Base-by-base conservation (phyloP, 2,797 vertebrate genomes). In the Halcyon badia region DNA sequence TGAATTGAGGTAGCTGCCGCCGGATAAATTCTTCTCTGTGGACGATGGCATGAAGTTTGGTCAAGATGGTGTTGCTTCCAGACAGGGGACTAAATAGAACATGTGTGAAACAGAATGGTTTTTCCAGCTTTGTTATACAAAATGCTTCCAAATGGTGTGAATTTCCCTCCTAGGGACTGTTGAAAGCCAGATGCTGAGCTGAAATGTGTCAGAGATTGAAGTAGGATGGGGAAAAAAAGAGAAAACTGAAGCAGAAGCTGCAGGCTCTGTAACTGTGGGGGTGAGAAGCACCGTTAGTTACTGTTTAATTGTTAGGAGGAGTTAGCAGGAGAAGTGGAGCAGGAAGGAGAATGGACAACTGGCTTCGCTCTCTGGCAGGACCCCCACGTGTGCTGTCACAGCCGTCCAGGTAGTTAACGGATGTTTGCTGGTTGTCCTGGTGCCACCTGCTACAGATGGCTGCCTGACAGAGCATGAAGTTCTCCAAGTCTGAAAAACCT, bases 171-270 rank as follows among this genome's bases (percentile, higher is more conserved):
- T 30, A 84, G 97, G 88, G 95, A 30, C 70, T 91, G 70, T 65
- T 64, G 68, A 64, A 95, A 97, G 85, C 57, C 94, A 96, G 92
- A 64, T 89, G 94, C 87, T 96, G 48, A 96, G 81, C 89, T 95
- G 95, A 94, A 96, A 93, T 7, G 9, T 81, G 88, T 85, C 76
- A 20, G 21, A 68, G 70, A 83, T 92, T 64, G 61, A 76, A 78
- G 56, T 46, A 62, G 64, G 57, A 28, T 31, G 4, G 33, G 22
- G 10, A 6, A 17, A 10, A 12, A 13, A 14, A 5, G 26, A 71
- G 24, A 22, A 46, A 30, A 48, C 39, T 60, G 52, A 24, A 58
- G 6, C 46, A 75, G 51, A 30, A 79, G 13, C 39, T 44, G 2
- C 5, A 5, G 65, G 42, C 3, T 83, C 31, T 71, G n/a, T 33